A percentile compares a stretch with the other conserved stretches of the same genome.
These are phyloP conservation scores for Brachionus rubens DNA, from an alignment of 1,140 invertebrate genomes.

Conservation along the genomic window DNA sequence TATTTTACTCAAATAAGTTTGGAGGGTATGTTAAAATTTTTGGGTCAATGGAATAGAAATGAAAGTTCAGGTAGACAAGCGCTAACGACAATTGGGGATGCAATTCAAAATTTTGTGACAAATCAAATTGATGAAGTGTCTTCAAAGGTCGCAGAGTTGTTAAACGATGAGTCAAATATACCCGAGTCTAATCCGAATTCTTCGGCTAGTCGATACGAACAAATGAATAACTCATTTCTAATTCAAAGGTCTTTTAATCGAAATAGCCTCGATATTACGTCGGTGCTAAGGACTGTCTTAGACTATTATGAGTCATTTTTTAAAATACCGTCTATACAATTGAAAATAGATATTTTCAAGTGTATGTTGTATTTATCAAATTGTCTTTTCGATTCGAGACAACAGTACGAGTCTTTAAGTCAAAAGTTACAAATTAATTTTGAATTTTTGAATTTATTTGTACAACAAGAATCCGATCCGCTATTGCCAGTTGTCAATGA, in stretches of 20 bases:
- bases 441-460: constrained; percentile 35
- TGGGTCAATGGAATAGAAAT: constrained; percentile 38
- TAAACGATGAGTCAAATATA: background rate
- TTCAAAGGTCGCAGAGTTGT: background rate
- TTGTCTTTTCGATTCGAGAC: constrained; percentile 42
- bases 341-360: constrained; percentile 31
- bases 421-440: constrained; percentile 21
- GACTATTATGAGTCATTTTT: constrained; percentile 42
- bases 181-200: no score
- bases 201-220: no score
- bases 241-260: constrained; percentile 34
- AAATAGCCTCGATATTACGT: constrained; percentile 25
- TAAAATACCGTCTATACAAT: constrained; percentile 16
- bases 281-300: background rate
- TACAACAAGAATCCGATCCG: constrained; percentile 2
- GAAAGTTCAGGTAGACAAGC: background rate
- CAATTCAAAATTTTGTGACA: constrained; percentile 26
- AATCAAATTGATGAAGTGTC: constrained; percentile 18
- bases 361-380: constrained; percentile 40
- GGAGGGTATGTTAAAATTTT: constrained; percentile 36
- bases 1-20: constrained; percentile 34
- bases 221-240: background rate
- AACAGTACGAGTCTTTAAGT: constrained; percentile 11
- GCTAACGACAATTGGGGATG: background rate
- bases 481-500: constrained; percentile 28